Evolutionary conservation across 2,888 invertebrate genomes (phyloP).

Genomic region (Caenorhabditis japonica): DNA sequence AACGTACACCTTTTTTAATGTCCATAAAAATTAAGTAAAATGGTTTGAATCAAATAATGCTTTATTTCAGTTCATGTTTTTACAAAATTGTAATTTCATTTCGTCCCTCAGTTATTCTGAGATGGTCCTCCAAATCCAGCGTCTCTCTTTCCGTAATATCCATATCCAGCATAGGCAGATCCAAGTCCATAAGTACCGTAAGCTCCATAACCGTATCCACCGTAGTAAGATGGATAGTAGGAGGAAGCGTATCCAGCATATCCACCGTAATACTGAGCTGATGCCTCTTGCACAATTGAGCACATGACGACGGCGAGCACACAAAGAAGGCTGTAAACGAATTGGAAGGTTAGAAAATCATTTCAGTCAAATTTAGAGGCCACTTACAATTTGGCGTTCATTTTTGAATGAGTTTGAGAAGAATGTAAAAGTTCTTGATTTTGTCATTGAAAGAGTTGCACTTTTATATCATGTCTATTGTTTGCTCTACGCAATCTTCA

Average conservation of each 20-base stretch:
- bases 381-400: slow-evolving; percentile 6
- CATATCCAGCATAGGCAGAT: slow-evolving; percentile 11
- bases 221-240: slow-evolving; percentile 39
- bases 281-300: slow-evolving; percentile 36
- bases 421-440: not conserved
- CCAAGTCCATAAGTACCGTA: slow-evolving; percentile 29
- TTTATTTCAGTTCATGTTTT: slow-evolving; percentile 2
- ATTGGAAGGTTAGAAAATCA: not conserved
- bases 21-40: no score
- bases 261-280: slow-evolving; percentile 37
- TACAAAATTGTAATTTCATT: not conserved
- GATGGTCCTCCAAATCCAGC: slow-evolving; percentile 16
- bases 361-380: no score
- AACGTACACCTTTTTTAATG: no score
- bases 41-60: no score
- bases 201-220: slow-evolving; percentile 29
- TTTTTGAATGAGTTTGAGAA: not conserved
- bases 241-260: slow-evolving; percentile 36
- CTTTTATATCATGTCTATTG: no score
- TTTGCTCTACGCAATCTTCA: no score
- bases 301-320: slow-evolving; percentile 40
- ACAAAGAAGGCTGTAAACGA: slow-evolving; percentile 34
- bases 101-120: not conserved
- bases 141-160: slow-evolving; percentile 16
- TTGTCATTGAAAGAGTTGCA: not conserved